These are phyloP conservation scores for Hexactinellida sp. DNA, from an alignment of 37 sponge, comb jelly and placozoan genomes.

Conservation along the genomic window DNA sequence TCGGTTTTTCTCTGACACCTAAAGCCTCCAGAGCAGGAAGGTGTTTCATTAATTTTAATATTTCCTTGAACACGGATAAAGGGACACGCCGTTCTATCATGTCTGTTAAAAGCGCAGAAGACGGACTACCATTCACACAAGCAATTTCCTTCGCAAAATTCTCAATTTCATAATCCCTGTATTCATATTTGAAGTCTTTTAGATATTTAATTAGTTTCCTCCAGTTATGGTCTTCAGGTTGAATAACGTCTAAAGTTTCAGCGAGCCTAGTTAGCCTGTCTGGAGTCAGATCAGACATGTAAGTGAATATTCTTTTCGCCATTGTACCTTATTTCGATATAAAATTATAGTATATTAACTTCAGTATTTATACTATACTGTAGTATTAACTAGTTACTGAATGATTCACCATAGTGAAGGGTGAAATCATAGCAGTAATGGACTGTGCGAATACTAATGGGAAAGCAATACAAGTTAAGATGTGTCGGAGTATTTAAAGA, in stretches of 20 bases:
- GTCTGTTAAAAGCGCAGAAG: background rate
- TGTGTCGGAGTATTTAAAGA: too few relatives aligned
- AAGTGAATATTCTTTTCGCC: background rate
- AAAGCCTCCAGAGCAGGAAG: background rate
- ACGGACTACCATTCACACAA: background rate
- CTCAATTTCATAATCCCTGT: background rate
- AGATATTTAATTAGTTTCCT: background rate
- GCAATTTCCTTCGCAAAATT: conserved; percentile 10
- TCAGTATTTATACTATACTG: background rate
- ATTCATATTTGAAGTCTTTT: background rate
- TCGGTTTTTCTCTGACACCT: background rate
- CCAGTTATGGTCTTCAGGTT: background rate
- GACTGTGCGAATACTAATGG: too few relatives aligned
- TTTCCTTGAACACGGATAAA: background rate
- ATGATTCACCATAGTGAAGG: too few relatives aligned
- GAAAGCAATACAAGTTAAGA: too few relatives aligned
- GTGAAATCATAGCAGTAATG: too few relatives aligned
- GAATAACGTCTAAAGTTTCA: background rate
- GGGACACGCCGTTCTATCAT: conserved; percentile 5
- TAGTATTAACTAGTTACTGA: too few relatives aligned
- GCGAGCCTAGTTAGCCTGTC: background rate
- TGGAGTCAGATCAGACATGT: background rate
- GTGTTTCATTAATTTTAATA: background rate
- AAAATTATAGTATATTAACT: background rate
- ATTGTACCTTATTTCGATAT: background rate